Evolutionary conservation across 1,140 invertebrate species (phyloP).

Genomic region (Pollicipes pollicipes): DNA sequence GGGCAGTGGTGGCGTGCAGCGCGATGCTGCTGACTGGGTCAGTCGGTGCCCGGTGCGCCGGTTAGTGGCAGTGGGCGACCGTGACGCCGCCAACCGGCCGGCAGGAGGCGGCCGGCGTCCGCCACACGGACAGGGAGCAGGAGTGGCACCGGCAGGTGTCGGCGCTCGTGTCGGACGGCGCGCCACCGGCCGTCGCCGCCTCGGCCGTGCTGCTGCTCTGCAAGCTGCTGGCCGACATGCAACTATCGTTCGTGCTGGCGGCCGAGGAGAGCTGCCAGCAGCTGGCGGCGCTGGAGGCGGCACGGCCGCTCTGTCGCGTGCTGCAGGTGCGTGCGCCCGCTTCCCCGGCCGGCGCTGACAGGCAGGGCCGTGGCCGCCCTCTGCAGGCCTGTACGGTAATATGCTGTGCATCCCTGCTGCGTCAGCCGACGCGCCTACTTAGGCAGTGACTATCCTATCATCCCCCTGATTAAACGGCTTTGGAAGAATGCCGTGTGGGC

Average conservation of each 20-base stretch:
- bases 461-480: no score
- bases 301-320: neutral
- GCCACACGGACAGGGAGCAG: neutral
- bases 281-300: neutral
- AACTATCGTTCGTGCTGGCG: neutral
- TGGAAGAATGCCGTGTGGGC: no score
- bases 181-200: neutral
- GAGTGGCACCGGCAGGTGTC: neutral
- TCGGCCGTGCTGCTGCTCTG: neutral
- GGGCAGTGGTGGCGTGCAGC: neutral
- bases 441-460: no score
- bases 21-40: no score
- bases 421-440: neutral
- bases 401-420: no score
- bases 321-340: neutral
- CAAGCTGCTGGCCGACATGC: slow-evolving; percentile 1
- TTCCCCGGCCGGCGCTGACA: no score
- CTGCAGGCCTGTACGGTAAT: no score
- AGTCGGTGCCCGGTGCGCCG: no score
- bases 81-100: no score
- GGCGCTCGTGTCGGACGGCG: neutral
- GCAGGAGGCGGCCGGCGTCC: neutral
- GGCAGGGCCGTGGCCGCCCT: no score
- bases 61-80: no score
- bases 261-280: neutral